Base-by-base conservation (phyloP, 2,113 vertebrate genomes). In the Chamaetylas fuelleborni region DNA sequence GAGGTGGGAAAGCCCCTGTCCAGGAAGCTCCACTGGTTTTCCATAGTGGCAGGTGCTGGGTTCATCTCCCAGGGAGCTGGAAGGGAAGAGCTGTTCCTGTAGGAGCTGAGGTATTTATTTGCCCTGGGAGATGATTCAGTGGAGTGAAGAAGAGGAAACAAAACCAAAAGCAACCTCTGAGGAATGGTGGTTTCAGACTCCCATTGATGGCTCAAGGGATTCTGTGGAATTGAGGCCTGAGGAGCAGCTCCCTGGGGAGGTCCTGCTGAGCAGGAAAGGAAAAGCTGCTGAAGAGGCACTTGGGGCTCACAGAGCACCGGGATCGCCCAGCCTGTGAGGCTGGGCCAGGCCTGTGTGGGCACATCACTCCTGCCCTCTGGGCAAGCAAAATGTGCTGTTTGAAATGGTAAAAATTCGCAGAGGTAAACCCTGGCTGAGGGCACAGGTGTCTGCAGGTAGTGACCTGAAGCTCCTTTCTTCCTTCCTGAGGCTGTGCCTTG, bases 241-340 rank as follows among this genome's bases (percentile, higher is more conserved):
- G 48, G 87, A 91, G 62, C 65, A 16, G 11, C 78, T 92, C 81
- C 61, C 86, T 23, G 50, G 73, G 90, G 70, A 69, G 57, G 36
- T 86, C 78, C 84, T 79, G 34, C 42, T 9, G 2, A 84, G 43
- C 69, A 86, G 78, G 69, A 70, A 81, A 60, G 77, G 73, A 77
- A 60, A 31, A 31, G 45, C 26, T 90, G 93, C 88, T 91, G 90
- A 69, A 64, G 84, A 87, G 66, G 67, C 91, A 54, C 77, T 50
- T 56, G 88, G 15, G 31, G 42, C 40, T 47, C 5, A 2, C 22
- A 25, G 43, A 48, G 50, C 69, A 5, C 60, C 0, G n/a, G 25
- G 43, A 65, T 54, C 34, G 8, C 64, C 2, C 8, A 34, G 36
- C 78, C 73, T 36, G 40, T 66, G 7, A 19, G 36, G 86, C 14